These are phyloP conservation scores for Branchipolynoe longqiensis DNA, from an alignment of 2,888 invertebrate genomes.

Conservation along the genomic window DNA sequence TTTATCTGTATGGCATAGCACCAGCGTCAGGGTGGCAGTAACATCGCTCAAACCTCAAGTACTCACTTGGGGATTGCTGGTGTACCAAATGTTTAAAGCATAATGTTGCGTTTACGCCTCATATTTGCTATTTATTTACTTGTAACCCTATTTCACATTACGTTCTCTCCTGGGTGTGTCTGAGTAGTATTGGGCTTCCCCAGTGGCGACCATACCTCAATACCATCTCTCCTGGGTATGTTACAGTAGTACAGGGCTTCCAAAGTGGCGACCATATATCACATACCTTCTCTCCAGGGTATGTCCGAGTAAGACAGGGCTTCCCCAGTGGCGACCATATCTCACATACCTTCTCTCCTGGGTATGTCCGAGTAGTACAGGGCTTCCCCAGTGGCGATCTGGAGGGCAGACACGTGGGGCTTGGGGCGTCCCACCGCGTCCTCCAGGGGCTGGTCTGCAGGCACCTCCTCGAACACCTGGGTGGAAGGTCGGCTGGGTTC, in stretches of 20 bases:
- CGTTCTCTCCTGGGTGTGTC: too few species aligned
- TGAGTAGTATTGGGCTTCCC: too few species aligned
- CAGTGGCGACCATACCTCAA: neutral
- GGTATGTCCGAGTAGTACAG: conserved; percentile 95
- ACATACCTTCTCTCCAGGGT: too few species aligned
- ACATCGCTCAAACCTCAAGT: neutral
- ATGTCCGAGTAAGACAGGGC: conserved; percentile 94
- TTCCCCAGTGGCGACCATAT: conserved; percentile 91
- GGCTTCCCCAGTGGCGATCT: conserved; percentile 95
- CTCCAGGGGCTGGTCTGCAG: conserved; percentile 77
- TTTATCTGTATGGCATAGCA: neutral
- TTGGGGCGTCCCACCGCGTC: conserved; percentile 92
- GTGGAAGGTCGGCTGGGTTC: conserved; percentile 59
- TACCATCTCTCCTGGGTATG: too few species aligned
- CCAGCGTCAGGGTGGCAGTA: neutral
- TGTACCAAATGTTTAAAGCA: conserved; percentile 83
- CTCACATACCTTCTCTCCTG: conserved; percentile 83
- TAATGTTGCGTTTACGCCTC: too few species aligned
- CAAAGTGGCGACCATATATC: neutral
- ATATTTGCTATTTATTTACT: too few species aligned
- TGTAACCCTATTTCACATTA: too few species aligned
- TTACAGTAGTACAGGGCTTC: too few species aligned
- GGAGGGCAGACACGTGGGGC: conserved; percentile 90
- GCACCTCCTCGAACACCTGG: conserved; percentile 82
- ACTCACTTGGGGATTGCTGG: conserved; percentile 12